Evolutionary conservation across 2,888 invertebrate genomes (phyloP), one percentile per base, ranked within the genome.

Genomic region (Fabriciana adippe): DNA sequence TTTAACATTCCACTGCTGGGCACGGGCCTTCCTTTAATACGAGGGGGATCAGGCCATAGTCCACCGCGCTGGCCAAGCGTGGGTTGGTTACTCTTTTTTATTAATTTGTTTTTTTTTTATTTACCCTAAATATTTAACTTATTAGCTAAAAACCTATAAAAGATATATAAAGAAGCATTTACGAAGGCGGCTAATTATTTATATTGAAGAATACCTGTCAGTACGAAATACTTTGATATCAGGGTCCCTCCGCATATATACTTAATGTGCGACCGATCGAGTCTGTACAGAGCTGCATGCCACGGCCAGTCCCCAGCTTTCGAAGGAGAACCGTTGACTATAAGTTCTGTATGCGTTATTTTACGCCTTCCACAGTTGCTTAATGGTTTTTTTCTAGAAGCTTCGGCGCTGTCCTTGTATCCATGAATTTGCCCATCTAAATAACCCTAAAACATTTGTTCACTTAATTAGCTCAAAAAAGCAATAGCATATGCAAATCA

Each of bases 261-360:
- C 13, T 78, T 80, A 3, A 82, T 72, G 0, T 67, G 68, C 0
- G 72, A 55, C 11, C 75, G 74, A 5, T 79, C 74, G 0, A 81
- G 56, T 50, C 77, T 79, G 53, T 83, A 85, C 8, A 89, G 60
- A 0, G 88, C 89, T 0, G 75, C 82, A 72, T 89, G 89, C 88
- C 88, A 89, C 0, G 89, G 88, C 87, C 87, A 89, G 68, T 88
- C 87, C 4, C 89, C 89, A 2, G 85, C 80, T 51, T 83, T 82
- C 0, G 87, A 83, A 0, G 81, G 74, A 8, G 72, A 69, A 0
- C 87, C 88, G 55, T 79, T 80, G 1, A 85, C 84, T 31, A 89
- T 85, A 4, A 88, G 74, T 56, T 79, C 83, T 0, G 82, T 83
- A 51, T 85, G 81, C 0, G 70, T 68, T 0, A 87, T 74, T 62